Conservation (phyloP, 2,797 vertebrate genomes). For the Champsocephalus gunnari region DNA sequence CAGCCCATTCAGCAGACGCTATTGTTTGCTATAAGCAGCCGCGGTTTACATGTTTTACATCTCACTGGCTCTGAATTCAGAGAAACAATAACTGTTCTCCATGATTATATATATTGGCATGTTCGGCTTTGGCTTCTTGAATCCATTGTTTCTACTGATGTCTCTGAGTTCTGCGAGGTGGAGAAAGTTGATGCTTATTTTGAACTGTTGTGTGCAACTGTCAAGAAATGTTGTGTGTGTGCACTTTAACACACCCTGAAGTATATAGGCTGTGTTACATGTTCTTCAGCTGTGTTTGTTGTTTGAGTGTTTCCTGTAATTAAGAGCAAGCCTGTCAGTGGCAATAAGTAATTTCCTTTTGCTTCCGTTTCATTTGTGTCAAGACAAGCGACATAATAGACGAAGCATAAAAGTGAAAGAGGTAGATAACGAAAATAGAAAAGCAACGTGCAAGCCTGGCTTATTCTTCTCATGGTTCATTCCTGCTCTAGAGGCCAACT, state of each 20-base stretch:
- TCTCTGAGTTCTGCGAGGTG: slow-evolving; percentile 3
- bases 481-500: no score
- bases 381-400: slow-evolving; percentile 6
- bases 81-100: slow-evolving; percentile 29
- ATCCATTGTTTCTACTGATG: slow-evolving; percentile 26
- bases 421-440: not conserved
- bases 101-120: slow-evolving; percentile 13
- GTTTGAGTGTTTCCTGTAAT: slow-evolving; percentile 25
- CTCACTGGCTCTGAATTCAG: not conserved
- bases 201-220: slow-evolving; percentile 41
- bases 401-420: slow-evolving; percentile 10
- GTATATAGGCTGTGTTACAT: slow-evolving; percentile 12
- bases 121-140: not conserved
- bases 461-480: not conserved
- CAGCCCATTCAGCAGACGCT: slow-evolving; percentile 50
- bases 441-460: not conserved
- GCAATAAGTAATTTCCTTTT: slow-evolving; percentile 21
- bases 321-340: slow-evolving; percentile 9
- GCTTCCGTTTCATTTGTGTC: slow-evolving; percentile 7
- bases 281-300: slow-evolving; percentile 14
- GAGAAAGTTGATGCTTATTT: not conserved
- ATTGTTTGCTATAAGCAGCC: slow-evolving; percentile 48
- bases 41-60: slow-evolving; percentile 45
- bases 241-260: slow-evolving; percentile 12
- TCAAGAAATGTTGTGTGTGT: not conserved